Evolutionary conservation across 2,888 invertebrate species (phyloP), one percentile per base, ranked within the genome.

Genomic region (Epsilonema sp.): DNA sequence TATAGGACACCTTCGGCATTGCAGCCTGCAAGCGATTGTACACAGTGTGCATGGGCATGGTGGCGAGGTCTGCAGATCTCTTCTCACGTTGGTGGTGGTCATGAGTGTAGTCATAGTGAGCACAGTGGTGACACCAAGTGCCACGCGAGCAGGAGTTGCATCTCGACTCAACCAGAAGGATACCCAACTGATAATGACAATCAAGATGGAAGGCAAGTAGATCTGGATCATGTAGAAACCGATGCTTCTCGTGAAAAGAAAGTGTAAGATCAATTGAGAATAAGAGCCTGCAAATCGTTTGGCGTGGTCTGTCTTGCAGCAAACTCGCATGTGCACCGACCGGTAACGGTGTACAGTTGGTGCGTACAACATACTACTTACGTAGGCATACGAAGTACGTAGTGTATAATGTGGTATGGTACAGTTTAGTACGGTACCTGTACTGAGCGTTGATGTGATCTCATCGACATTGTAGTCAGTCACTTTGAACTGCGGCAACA

Each of bases 211-310:
- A 66, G 89, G 89, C 75, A 89, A 86, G 75, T 89, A 89, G 73
- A 89, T 89, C 75, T 89, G 89, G 74, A 90, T 90, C 66, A 89
- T 77, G 75, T 90, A 90, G 77, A 90, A 90, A 67, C 90, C 90
- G 85, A 90, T 87, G 66, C 87, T 87, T 60, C 90, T 79, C 61
- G 86, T 86, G 73, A 90, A 53, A n/a, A 61, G 50, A 25, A 65
- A 57, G 45, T 58, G 55, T 49, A 61, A 57, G 26, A 60, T 57
- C 43, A 67, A 56, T 2, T 67, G 60, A 3, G 62, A 63, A 52
- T 67, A 67, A 74, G 46, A 50, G 26, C 62, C 60, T 60, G 50
- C n/a, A 39, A 60, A 52, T 19, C 16, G 42, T 20, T 13, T 38
- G 24, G 19, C 2, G 19, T n/a, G 26, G 26, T 21, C 23, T 26